Evolutionary conservation across 2,888 invertebrate genomes (phyloP), one percentile per base, ranked within the genome.

Genomic region (Tachina fera): DNA sequence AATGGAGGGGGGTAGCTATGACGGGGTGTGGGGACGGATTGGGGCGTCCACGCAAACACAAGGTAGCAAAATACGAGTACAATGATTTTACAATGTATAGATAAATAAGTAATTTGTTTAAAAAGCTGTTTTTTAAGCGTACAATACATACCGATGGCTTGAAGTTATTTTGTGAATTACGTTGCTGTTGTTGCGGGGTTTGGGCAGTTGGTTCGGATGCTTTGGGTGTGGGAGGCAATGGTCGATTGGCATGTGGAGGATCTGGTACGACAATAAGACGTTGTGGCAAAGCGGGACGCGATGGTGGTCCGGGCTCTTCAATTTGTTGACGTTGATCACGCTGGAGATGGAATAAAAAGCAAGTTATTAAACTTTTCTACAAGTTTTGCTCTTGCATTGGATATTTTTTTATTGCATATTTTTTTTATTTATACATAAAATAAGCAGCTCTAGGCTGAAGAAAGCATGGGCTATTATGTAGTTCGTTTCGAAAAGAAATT

Each of bases 241-340:
- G 93, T 89, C 89, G 95, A 94, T 87, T 95, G 94, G 89, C 94
- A 94, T 83, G 94, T 94, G 87, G 87, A 83, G 87, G 87, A 89
- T 98, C 98, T 90, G 97, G 97, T 92, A 97, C 97, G 92, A 97
- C 97, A 91, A 97, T 97, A 92, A 97, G 95, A 94, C 97, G 96
- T 93, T 97, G 97, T 90, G 97, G 97, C 93, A 97, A 95, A 88
- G 97, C 96, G 84, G 97, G 97, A 92, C 97, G 94, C 87, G 97
- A 96, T 63, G 97, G 97, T 88, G 97, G 97, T 87, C 97, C 97
- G 43, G 97, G 97, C 91, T 97, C 97, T 92, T 96, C 94, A 88
- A 95, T 93, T 89, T 91, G 92, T 88, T 90, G 90, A 87, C 94
- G 91, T 83, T 91, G 90, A 88, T 90, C 91, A 77, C 90, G 91